Evolutionary conservation across 92 coral and sea anemone genomes (phyloP).

Genomic region (Porites rus): DNA sequence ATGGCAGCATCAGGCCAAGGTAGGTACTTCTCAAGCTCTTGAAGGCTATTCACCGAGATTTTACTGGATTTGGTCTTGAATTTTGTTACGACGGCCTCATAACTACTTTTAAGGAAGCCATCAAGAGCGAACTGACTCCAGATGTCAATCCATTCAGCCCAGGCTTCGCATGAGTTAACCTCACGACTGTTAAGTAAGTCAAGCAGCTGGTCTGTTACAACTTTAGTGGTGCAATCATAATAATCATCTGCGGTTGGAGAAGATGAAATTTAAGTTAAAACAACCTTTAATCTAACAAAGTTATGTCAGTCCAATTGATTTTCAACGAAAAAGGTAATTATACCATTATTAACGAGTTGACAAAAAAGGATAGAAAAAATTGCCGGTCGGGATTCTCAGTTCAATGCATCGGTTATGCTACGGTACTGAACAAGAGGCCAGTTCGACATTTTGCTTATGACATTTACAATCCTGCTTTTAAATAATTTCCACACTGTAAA

Average conservation of each 20-base stretch:
- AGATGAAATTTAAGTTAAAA: no score
- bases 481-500: no score
- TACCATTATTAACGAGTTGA: no score
- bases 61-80: background rate
- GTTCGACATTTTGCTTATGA: no score
- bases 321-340: no score
- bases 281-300: no score
- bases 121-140: conserved; percentile 57
- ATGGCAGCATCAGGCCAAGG: conserved; percentile 49
- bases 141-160: conserved; percentile 34
- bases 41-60: background rate
- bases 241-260: conserved; percentile 13
- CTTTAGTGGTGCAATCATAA: conserved; percentile 23
- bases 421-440: no score
- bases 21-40: conserved; percentile 24
- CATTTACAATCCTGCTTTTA: no score
- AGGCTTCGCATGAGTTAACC: background rate
- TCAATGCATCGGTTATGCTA: no score
- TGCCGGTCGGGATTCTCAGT: no score
- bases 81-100: conserved; percentile 26
- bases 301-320: no score
- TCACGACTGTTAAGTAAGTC: background rate
- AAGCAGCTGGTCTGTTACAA: conserved; percentile 37
- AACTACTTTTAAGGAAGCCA: conserved; percentile 31
- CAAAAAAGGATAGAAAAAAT: no score